Percentiles rank a stretch among this genome's conserved stretches.
Conservation (phyloP, 2,113 vertebrate genomes). For the Meles meles region DNA sequence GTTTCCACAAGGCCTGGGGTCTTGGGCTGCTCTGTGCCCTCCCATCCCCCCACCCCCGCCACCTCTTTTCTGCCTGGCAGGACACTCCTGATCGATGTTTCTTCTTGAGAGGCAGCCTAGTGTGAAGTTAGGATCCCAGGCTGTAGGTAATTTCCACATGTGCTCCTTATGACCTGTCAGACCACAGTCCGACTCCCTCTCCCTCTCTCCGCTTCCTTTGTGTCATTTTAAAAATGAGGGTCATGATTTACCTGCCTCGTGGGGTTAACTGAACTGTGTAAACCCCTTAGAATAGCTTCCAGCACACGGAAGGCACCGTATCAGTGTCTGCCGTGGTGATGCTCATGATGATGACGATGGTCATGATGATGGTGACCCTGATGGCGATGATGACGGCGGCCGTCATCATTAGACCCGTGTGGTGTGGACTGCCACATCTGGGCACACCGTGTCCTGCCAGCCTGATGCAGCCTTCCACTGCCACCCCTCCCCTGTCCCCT, state of each 20-base stretch:
- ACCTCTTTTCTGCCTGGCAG: neutral
- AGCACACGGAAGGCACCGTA: accelerated
- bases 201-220: neutral
- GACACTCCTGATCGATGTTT: neutral
- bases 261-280: neutral
- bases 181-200: neutral
- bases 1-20: accelerated
- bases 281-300: neutral
- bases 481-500: too few species aligned
- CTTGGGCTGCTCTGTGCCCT: neutral
- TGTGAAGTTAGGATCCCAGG: neutral
- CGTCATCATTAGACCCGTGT: neutral
- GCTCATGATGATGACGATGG: accelerated
- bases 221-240: neutral
- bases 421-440: neutral
- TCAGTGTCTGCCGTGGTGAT: neutral
- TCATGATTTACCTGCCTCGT: neutral
- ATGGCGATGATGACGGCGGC: accelerated
- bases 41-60: neutral
- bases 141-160: neutral
- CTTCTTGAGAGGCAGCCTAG: neutral
- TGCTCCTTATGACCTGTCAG: neutral
- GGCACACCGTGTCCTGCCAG: neutral
- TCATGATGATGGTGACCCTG: accelerated
- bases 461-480: neutral